Conservation (phyloP, 2,113 vertebrate genomes). For the Pseudorhombus dupliciocellatus region DNA sequence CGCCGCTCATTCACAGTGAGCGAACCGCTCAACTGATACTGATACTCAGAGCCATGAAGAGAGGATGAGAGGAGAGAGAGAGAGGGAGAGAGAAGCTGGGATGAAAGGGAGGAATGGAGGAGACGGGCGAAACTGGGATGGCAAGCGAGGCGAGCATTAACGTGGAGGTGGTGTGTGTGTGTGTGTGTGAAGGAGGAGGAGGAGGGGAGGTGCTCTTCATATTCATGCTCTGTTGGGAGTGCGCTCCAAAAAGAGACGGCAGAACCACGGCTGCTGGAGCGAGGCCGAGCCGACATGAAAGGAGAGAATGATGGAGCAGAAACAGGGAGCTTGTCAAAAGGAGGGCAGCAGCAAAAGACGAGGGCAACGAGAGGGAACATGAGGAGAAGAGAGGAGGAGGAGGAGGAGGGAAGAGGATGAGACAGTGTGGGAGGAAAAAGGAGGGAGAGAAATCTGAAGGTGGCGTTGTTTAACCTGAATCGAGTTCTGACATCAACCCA, state of each 20-base stretch:
- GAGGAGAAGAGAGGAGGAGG: not conserved
- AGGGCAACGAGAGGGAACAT: conserved; percentile 37
- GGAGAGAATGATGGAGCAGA: conserved; percentile 63
- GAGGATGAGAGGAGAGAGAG: conserved; percentile 13
- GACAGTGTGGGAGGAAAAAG: not conserved
- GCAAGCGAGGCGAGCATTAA: conserved; percentile 28
- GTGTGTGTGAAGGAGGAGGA: not conserved
- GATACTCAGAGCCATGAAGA: conserved; percentile 47
- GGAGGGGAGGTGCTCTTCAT: conserved; percentile 34
- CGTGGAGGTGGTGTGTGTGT: conserved; percentile 2
- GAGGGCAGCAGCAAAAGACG: conserved; percentile 54
- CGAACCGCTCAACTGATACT: conserved; percentile 46
- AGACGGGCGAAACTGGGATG: conserved; percentile 1
- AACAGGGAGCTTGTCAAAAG: conserved; percentile 69
- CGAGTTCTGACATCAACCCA: conserved; percentile 26
- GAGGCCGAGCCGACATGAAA: conserved; percentile 58
- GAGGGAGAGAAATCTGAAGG: conserved; percentile 30
- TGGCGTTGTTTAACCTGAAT: conserved; percentile 51
- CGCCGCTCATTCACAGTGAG: conserved; percentile 48
- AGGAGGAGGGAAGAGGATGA: not conserved
- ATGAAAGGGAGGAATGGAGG: not conserved
- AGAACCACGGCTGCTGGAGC: conserved; percentile 48
- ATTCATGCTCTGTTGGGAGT: conserved; percentile 66
- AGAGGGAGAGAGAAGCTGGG: not conserved
- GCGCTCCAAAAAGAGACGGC: conserved; percentile 49